These are phyloP conservation scores for Malurus leucopterus DNA, from an alignment of 2,797 vertebrate species.

Conservation along the genomic window DNA sequence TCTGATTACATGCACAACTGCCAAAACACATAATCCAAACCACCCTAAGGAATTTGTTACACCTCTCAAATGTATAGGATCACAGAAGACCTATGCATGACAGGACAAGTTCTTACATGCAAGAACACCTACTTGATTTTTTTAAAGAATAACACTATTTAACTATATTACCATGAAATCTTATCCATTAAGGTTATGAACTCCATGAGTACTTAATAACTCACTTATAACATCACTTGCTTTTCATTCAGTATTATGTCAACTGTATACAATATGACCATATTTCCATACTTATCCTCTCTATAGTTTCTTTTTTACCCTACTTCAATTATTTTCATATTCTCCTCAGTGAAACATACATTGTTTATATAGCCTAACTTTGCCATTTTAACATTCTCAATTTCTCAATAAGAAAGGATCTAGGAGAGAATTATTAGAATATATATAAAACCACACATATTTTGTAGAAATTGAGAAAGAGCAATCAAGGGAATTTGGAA, in stretches of 20 bases:
- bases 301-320: background rate
- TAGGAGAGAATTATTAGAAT: background rate
- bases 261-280: background rate
- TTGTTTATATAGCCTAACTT: background rate
- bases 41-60: background rate
- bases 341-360: background rate
- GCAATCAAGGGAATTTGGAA: background rate
- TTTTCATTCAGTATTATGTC: background rate
- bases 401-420: background rate
- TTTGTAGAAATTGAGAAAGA: background rate
- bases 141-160: background rate
- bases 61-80: background rate
- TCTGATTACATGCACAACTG: background rate
- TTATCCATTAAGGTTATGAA: background rate
- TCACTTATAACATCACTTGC: background rate
- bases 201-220: background rate
- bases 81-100: background rate
- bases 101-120: background rate
- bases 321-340: background rate
- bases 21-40: background rate
- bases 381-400: background rate
- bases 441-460: background rate
- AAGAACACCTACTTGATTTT: background rate
- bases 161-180: background rate
- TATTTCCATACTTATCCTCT: background rate